Percentiles rank a stretch among this genome's conserved stretches.
Conservation (phyloP, 2,888 invertebrate genomes). For the Lochmaea crataegi region DNA sequence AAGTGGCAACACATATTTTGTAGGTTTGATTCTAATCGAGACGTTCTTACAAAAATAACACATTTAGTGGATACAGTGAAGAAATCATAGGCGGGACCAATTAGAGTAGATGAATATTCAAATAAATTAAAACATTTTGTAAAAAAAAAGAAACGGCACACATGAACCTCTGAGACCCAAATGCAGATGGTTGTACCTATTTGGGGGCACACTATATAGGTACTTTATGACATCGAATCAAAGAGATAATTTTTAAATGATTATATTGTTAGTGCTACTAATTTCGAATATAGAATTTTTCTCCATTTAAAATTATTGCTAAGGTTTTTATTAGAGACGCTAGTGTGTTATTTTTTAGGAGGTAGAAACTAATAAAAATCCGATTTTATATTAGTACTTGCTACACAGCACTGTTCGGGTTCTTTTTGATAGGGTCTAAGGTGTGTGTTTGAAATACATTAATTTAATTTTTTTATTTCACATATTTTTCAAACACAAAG, state of each 20-base stretch:
- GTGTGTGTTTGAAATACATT: background rate
- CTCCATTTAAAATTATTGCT: too few species aligned
- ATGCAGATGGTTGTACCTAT: too few species aligned
- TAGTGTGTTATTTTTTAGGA: background rate
- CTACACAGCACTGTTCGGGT: background rate
- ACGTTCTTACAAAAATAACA: constrained; percentile 27
- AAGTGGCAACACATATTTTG: constrained; percentile 24
- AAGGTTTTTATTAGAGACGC: background rate
- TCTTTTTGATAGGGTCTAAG: background rate
- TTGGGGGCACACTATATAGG: too few species aligned
- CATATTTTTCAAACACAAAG: background rate
- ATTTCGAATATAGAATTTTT: too few species aligned
- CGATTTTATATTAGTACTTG: background rate
- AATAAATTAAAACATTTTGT: too few species aligned
- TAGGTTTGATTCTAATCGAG: constrained; percentile 23
- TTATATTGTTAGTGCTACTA: too few species aligned
- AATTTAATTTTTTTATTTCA: background rate
- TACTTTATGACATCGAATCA: too few species aligned
- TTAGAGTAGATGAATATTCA: too few species aligned
- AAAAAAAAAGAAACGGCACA: too few species aligned
- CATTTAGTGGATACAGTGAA: constrained; percentile 7
- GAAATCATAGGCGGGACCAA: background rate
- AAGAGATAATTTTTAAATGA: too few species aligned
- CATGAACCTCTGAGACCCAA: too few species aligned
- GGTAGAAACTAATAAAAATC: background rate